These are phyloP conservation scores for Crambe crambe DNA, from an alignment of 37 sponge, comb jelly and placozoan genomes.

Conservation along the genomic window DNA sequence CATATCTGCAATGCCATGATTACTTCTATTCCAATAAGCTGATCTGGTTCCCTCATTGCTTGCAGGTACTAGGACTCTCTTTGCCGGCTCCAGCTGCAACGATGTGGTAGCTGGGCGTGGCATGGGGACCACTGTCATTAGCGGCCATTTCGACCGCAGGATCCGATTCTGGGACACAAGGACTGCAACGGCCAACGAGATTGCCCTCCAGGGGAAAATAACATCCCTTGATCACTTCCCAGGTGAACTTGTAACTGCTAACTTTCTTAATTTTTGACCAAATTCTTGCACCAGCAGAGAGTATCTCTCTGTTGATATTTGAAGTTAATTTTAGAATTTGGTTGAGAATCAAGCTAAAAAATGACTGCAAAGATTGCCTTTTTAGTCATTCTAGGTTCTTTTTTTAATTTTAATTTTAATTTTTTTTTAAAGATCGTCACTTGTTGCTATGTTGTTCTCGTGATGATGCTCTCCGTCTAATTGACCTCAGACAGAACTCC, in stretches of 20 bases:
- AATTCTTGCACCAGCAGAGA: too few relatives aligned
- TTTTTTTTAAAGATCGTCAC: slow-evolving; percentile 53
- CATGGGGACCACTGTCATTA: slow-evolving; percentile 76
- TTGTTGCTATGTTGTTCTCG: slow-evolving; percentile 83
- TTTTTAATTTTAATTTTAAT: not conserved
- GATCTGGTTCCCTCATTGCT: not conserved
- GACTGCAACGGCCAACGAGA: slow-evolving; percentile 73
- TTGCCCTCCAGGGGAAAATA: slow-evolving; percentile 85
- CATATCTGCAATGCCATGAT: not conserved
- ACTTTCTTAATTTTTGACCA: too few relatives aligned
- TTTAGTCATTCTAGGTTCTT: too few relatives aligned
- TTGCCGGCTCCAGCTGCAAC: slow-evolving; percentile 96
- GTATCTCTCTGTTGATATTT: too few relatives aligned
- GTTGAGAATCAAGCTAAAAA: too few relatives aligned
- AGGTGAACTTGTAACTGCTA: slow-evolving; percentile 22
- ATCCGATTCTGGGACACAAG: slow-evolving; percentile 94
- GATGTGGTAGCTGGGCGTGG: slow-evolving; percentile 84
- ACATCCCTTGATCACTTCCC: slow-evolving; percentile 82
- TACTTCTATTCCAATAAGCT: not conserved
- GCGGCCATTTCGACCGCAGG: slow-evolving; percentile 93
- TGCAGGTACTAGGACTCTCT: slow-evolving; percentile 81
- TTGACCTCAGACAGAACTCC: slow-evolving; percentile 87
- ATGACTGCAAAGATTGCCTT: too few relatives aligned
- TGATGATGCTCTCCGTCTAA: slow-evolving; percentile 84
- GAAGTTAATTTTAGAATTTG: too few relatives aligned